Evolutionary conservation across 2,797 vertebrate genomes (phyloP), one percentile per base, ranked within the genome.

Genomic region (Loriculus beryllinus): DNA sequence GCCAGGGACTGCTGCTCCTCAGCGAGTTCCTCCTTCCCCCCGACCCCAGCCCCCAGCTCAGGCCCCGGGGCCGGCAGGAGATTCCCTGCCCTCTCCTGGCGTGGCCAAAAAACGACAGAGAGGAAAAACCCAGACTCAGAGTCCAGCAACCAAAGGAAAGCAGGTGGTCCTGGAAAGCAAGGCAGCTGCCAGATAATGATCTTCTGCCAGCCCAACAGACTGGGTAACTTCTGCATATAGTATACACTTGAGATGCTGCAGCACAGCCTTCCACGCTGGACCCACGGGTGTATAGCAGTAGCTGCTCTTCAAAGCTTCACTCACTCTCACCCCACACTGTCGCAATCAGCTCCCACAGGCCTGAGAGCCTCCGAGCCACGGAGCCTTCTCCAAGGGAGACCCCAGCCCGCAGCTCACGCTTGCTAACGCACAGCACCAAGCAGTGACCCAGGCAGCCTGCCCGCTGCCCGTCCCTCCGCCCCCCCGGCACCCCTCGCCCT

Each of bases 171-270:
- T 93, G 40, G 98, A 98, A 95, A 97, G 96, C 56, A 98, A 98
- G 88, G 96, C 97, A 29, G 96, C 98, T 95, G 96, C 97, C 95
- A 98, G 98, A 98, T 99, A 98, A 98, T 99, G 98, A 97, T 52
- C 96, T 64, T 95, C 96, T 97, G 92, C 85, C 63, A 77, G 82
- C 92, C 94, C 87, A 72, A 74, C 82, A 51, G 95, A 93, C 95
- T 96, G 96, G 96, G 91, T 85, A 93, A 91, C 82, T 95, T 97
- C 92, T 63, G 88, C 96, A 71, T 96, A 90, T 96, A 93, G 96
- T 94, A 95, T 95, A 96, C 95, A 96, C 96, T 96, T 91, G 96
- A 97, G 93, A 96, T 93, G 96, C 97, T 92, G 96, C 97, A 96
- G 97, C 97, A 97, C 97, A 98, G 97, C 98, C 97, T 97, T 95